A percentile compares a stretch with the other conserved stretches of the same genome.
Conservation (phyloP, 2,888 invertebrate genomes). For the Colletes collaris region DNA sequence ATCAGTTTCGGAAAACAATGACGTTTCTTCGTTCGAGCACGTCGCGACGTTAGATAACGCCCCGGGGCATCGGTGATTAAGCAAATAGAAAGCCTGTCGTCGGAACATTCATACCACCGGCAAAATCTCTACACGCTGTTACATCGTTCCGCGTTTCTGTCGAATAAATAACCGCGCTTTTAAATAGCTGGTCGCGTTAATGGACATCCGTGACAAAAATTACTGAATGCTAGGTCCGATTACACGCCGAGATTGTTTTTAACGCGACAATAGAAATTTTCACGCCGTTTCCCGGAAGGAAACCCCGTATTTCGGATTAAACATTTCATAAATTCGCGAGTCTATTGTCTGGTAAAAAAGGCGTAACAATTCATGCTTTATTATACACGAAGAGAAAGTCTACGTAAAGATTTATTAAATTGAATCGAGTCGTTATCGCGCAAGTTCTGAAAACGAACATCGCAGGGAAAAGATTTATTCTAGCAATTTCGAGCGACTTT, state of each 20-base stretch:
- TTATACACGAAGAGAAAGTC: not conserved
- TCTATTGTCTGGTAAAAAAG: too few relatives aligned
- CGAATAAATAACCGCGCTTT: too few relatives aligned
- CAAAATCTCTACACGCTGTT: too few relatives aligned
- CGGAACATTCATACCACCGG: too few relatives aligned
- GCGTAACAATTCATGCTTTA: too few relatives aligned
- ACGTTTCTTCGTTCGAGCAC: slow-evolving; percentile 5
- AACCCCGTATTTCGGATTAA: not conserved
- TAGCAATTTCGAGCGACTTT: too few relatives aligned
- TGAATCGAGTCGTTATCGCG: not conserved
- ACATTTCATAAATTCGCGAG: not conserved
- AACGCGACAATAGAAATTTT: not conserved
- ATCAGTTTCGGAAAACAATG: slow-evolving; percentile 33
- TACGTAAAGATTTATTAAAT: not conserved
- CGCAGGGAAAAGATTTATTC: too few relatives aligned
- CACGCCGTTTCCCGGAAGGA: not conserved
- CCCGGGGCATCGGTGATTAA: not conserved
- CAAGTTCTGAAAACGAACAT: not conserved
- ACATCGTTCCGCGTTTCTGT: too few relatives aligned
- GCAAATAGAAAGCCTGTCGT: too few relatives aligned
- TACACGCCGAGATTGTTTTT: not conserved
- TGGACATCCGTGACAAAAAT: not conserved
- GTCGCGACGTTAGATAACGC: slow-evolving; percentile 21
- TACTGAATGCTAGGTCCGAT: not conserved
- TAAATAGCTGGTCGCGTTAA: too few relatives aligned